A percentile compares a stretch with the other conserved stretches of the same genome.
phyloP scores from a whole-genome alignment of 2,888 invertebrate genomes.

The Oxytorus armatus region DNA sequence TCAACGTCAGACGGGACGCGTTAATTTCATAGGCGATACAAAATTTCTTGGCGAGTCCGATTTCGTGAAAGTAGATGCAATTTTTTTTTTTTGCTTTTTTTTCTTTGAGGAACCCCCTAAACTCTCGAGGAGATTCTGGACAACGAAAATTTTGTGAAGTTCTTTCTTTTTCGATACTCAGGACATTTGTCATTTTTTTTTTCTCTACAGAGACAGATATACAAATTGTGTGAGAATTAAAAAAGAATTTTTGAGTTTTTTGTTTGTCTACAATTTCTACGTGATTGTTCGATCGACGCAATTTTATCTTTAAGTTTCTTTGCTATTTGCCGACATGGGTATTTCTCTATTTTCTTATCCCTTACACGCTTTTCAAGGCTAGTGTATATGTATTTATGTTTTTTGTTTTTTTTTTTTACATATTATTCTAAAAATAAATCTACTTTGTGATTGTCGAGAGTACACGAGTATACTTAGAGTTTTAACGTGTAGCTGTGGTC shows the following conservation, averaged over 20 bases:
- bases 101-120: not conserved
- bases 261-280: not conserved
- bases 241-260: not conserved
- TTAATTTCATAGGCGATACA: conserved; percentile 10
- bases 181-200: not conserved
- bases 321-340: not conserved
- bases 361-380: conserved; percentile 38
- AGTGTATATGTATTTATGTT: conserved; percentile 25
- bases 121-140: conserved; percentile 5
- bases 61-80: conserved; percentile 3
- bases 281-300: not conserved
- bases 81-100: not conserved
- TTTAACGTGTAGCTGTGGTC: conserved; percentile 29
- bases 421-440: conserved; percentile 62
- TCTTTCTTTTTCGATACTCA: not conserved
- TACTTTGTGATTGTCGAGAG: conserved; percentile 65
- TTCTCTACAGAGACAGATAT: not conserved
- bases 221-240: conserved; percentile 1
- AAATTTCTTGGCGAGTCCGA: conserved; percentile 8
- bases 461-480: conserved; percentile 21
- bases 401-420: conserved; percentile 42
- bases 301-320: not conserved
- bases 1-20: not conserved
- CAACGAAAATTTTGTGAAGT: not conserved
- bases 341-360: not conserved